Evolutionary conservation across 1,140 invertebrate genomes (phyloP).

Genomic region (Limonius californicus): DNA sequence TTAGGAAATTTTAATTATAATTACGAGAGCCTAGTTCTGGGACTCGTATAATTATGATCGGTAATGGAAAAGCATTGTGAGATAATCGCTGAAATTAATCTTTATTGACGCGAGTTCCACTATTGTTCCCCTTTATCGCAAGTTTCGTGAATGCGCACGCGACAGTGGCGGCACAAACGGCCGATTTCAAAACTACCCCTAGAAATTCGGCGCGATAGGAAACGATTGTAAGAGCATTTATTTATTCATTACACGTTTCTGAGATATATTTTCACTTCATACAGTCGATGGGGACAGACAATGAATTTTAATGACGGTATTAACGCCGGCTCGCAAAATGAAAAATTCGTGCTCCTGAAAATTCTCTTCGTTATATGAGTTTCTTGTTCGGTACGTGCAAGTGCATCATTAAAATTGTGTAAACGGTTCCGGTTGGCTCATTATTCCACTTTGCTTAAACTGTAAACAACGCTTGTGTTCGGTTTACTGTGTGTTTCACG

Average conservation of each 20-base stretch:
- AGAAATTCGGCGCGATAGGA: not conserved
- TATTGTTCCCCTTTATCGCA: slow-evolving; percentile 18
- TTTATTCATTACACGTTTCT: slow-evolving; percentile 37
- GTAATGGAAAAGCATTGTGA: slow-evolving; percentile 27
- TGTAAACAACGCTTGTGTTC: not conserved
- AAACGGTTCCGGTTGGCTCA: not conserved
- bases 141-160: slow-evolving; percentile 4
- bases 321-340: slow-evolving; percentile 31
- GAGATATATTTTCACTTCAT: slow-evolving; percentile 45
- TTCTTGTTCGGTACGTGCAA: not conserved
- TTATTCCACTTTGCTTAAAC: not conserved
- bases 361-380: not conserved
- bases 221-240: slow-evolving; percentile 21
- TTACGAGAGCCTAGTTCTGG: slow-evolving; percentile 7
- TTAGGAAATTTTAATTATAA: slow-evolving; percentile 16
- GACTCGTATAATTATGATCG: slow-evolving; percentile 23
- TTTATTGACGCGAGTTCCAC: slow-evolving; percentile 24
- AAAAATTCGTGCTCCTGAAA: slow-evolving; percentile 23
- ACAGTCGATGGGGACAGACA: slow-evolving; percentile 40
- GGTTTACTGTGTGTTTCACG: too few relatives aligned
- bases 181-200: not conserved
- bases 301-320: slow-evolving; percentile 42
- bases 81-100: slow-evolving; percentile 27
- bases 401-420: not conserved
- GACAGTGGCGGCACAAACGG: slow-evolving; percentile 3